A percentile compares a stretch with the other conserved stretches of the same genome.
Conservation (phyloP, 2,888 invertebrate species). For the Myathropa florea region DNA sequence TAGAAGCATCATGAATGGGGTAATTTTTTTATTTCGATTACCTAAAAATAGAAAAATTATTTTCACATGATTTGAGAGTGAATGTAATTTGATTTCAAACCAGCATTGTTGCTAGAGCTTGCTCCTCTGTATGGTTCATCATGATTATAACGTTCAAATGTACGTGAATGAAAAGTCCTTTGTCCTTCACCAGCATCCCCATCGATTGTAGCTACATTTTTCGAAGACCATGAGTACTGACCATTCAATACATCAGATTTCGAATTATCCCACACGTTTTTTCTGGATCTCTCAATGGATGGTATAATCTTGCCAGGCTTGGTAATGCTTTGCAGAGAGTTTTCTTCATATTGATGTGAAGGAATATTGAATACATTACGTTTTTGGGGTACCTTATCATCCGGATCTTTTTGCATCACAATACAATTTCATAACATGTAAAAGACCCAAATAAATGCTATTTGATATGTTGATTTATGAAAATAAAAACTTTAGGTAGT, state of each 20-base stretch:
- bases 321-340: conserved; percentile 1
- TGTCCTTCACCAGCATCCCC: conserved; percentile 29
- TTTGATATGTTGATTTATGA: neutral
- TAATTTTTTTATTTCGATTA: conserved; percentile 55
- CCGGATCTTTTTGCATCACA: conserved; percentile 70
- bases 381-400: conserved; percentile 66
- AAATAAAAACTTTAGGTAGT: neutral
- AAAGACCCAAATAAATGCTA: neutral
- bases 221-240: conserved; percentile 38
- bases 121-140: conserved; percentile 40
- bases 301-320: conserved; percentile 32
- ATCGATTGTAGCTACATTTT: neutral
- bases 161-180: conserved; percentile 42
- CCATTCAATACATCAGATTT: conserved; percentile 45
- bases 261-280: neutral
- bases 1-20: conserved; percentile 76
- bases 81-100: neutral
- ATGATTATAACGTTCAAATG: conserved; percentile 49
- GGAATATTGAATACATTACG: conserved; percentile 37
- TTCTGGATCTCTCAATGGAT: conserved; percentile 16
- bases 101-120: conserved; percentile 17
- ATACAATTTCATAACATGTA: conserved; percentile 22
- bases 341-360: conserved; percentile 24
- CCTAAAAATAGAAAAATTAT: neutral
- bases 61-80: neutral